Evolutionary conservation across 2,888 invertebrate genomes (phyloP), one percentile per base, ranked within the genome.

Genomic region (Drosophila putrida): DNA sequence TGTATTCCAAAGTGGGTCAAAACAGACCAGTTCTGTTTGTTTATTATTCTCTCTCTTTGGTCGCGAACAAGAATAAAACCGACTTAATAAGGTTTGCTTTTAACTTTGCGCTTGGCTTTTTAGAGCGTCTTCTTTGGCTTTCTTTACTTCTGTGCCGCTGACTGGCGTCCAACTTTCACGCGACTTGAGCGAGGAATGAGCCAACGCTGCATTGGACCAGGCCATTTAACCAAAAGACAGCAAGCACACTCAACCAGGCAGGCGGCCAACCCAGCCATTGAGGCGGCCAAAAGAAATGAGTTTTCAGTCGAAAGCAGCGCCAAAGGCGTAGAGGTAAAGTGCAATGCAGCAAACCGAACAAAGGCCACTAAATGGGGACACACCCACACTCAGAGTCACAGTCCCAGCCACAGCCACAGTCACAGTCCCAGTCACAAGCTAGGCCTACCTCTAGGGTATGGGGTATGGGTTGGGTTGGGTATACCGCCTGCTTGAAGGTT

Each of bases 121-220:
- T 20, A 36, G 54, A 36, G 54, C 28, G 50, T 61, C 54, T 51
- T 43, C 54, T 38, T 36, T 59, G 63, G 87, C 84, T 87, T 84
- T 82, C 74, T 83, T 86, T 75, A 13, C 38, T 36, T 36, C 33
- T 39, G 27, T 44, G 70, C 63, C 63, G 71, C 68, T 67, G 80
- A 82, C 69, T 75, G 67, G 41, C 79, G 90, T 80, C 81, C 90
- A 90, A 92, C 92, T 92, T 92, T 92, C 92, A 90, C 91, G 92
- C 91, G 91, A 89, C 91, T 90, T 89, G 88, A 90, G 88, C 88
- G 90, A 90, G 90, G 88, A 92, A 91, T 92, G 92, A 91, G 88
- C 88, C 79, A 82, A 83, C 84, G 65, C 62, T 81, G 77, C 85
- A 76, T 75, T 80, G 79, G 80, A 71, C 82, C 80, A 81, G 82